Percentiles rank a stretch among this genome's conserved stretches.
Evolutionary conservation across 2,888 invertebrate species (phyloP).

Genomic region (Syrista parreyssii): DNA sequence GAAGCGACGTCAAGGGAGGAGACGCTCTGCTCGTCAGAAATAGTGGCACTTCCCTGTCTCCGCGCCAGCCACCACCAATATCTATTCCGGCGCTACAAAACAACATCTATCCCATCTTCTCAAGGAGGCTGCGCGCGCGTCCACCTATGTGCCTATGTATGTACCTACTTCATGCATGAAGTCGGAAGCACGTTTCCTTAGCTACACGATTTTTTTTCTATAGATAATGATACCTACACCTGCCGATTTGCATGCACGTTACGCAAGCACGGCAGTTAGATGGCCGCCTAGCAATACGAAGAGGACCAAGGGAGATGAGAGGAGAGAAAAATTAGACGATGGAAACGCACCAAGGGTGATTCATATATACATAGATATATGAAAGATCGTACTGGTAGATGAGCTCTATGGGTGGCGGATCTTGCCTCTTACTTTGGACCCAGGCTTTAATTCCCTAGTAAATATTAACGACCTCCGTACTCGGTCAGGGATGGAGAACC

Average conservation of each 20-base stretch:
- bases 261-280: not conserved
- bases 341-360: not conserved
- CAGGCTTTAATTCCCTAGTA: conserved; percentile 25
- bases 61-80: conserved; percentile 68
- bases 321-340: not conserved
- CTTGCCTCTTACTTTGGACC: conserved; percentile 6
- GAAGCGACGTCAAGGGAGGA: conserved; percentile 15
- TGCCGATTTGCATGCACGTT: not conserved
- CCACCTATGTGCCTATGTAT: not conserved
- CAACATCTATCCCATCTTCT: conserved; percentile 61
- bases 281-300: not conserved
- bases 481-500: conserved; percentile 10
- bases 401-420: conserved; percentile 8
- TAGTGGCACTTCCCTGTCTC: conserved; percentile 66
- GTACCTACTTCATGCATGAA: not conserved
- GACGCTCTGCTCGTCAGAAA: conserved; percentile 62
- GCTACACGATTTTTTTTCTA: not conserved
- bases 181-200: not conserved
- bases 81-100: conserved; percentile 68
- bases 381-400: not conserved
- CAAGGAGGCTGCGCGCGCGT: conserved; percentile 24
- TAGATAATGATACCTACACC: not conserved
- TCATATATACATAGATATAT: not conserved
- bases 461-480: conserved; percentile 27
- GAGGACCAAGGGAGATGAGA: not conserved